Evolutionary conservation across 2,888 invertebrate species (phyloP), one percentile per base, ranked within the genome.

Genomic region (Troides aeacus): DNA sequence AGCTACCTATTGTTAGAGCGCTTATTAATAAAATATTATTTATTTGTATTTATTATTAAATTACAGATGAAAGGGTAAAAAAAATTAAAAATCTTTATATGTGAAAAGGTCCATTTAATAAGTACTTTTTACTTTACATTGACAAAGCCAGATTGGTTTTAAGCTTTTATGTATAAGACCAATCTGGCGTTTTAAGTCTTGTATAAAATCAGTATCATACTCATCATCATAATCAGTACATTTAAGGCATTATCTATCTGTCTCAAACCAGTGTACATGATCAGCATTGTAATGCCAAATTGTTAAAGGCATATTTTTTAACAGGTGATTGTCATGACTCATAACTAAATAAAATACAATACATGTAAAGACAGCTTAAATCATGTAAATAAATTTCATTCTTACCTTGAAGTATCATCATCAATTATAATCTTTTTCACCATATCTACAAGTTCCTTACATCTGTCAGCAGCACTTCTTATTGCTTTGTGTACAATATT

Each of bases 401-500:
- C 72, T 76, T 80, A 95, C 95, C 95, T 94, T 68, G 92, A 85
- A 76, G 93, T 88, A 66, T 93, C 91, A 88, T 97, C 97, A 68
- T 90, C 83, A 70, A 93, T 90, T 18, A 97, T 90, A 30, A 93
- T 90, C 61, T 93, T 89, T 84, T 96, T 97, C n/a, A 97, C 94
- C 73, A 93, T 85, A 69, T 95, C 94, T 0, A 97, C 95, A 30
- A 97, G 85, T 63, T 89, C 86, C 75, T 93, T 94, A n/a, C 95
- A 95, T 78, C 95, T 94, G 36, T 93, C 93, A 0, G 95, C 94
- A 15, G 97, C 97, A 80, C 93, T 93, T 58, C 92, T 88, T 1
- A 96, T 94, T 69, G 96, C 96, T 77, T 94, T 93, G 64, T 97
- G 93, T 36, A 97, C 94, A 53, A 95, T 88, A 61, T 94, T 93